Evolutionary conservation across 1,140 invertebrate genomes (phyloP), one percentile per base, ranked within the genome.

Genomic region (Elysia chlorotica): DNA sequence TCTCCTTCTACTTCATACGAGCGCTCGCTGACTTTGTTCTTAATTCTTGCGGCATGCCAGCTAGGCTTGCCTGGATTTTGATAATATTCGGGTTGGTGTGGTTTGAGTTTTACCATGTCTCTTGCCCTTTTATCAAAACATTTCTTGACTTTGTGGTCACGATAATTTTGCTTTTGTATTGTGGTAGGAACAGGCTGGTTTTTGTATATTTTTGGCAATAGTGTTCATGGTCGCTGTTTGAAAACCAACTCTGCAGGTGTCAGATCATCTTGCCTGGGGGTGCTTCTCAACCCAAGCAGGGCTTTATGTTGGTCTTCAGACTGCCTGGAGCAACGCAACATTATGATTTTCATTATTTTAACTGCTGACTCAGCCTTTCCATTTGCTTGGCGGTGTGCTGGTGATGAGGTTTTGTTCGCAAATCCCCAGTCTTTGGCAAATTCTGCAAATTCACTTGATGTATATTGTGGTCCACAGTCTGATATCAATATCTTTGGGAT

Each of bases 301-400:
- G 76, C 74, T 61, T 74, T 59, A 19, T 74, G 73, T 23, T 53
- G 63, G 37, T 79, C 73, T 2, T 23, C 57, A 0, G 70, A 59
- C 41, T 71, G 61, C 54, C 66, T 33, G n/a, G 67, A 4, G n/a
- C 65, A 59, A 70, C 81, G 82, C 0, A 71, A 65, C 62, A 78
- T 74, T 37, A 81, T 37, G 21, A 73, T 62, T 66, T 82, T 80
- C 21, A 76, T 56, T 0, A 71, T 68, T 68, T 79, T 78, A 0
- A 82, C 76, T 21, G 79, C 73, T 25, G 73, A 59, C 56, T 80
- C 78, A 6, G 76, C 80, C 68, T 77, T 75, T 6, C 78, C 78
- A 71, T 79, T 81, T 0, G 70, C 61, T 17, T 70, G 67, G 2
- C 62, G 75, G 59, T 76, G 71, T 19, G 53, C 23, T 10, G 75